Percentiles rank a stretch among this genome's conserved stretches.
Conservation (phyloP, 2,113 vertebrate genomes). For the Pseudolaguvia tuberculata region DNA sequence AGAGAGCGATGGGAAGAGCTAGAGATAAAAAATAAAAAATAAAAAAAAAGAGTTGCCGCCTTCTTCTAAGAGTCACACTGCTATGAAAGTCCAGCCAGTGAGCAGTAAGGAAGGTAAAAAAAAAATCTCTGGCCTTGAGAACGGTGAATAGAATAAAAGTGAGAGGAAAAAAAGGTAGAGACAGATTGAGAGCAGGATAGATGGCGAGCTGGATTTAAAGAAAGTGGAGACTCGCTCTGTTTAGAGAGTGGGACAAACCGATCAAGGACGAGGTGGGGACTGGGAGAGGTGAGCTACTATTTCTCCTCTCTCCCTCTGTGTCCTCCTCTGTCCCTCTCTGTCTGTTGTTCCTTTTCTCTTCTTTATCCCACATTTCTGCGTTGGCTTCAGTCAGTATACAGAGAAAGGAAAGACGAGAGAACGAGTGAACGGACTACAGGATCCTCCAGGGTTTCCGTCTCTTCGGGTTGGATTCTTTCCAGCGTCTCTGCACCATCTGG, state of each 20-base stretch:
- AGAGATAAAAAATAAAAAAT: conserved; percentile 29
- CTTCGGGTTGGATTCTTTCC: conserved; percentile 9
- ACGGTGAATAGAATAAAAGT: conserved; percentile 42
- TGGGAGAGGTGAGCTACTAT: conserved; percentile 55
- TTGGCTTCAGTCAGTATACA: too few relatives aligned
- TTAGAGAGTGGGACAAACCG: conserved; percentile 69
- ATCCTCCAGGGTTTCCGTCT: neutral
- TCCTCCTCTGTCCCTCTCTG: neutral
- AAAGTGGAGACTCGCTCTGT: conserved; percentile 37
- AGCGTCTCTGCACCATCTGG: neutral
- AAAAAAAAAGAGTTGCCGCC: conserved; percentile 64
- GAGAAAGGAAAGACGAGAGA: conserved; percentile 3
- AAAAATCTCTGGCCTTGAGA: conserved; percentile 49
- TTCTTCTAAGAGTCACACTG: conserved; percentile 69
- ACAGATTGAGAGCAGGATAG: conserved; percentile 43
- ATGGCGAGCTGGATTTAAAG: conserved; percentile 38
- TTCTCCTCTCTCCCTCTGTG: conserved; percentile 46
- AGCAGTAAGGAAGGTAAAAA: conserved; percentile 41
- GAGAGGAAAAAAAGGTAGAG: conserved; percentile 29
- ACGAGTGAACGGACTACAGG: neutral
- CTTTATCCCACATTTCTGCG: too few relatives aligned
- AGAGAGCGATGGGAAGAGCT: conserved; percentile 60
- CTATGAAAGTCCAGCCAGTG: conserved; percentile 68
- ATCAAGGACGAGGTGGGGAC: conserved; percentile 60
- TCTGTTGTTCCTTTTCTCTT: neutral